Conservation (phyloP, 2,113 vertebrate species). For the Myxocyprinus asiaticus region DNA sequence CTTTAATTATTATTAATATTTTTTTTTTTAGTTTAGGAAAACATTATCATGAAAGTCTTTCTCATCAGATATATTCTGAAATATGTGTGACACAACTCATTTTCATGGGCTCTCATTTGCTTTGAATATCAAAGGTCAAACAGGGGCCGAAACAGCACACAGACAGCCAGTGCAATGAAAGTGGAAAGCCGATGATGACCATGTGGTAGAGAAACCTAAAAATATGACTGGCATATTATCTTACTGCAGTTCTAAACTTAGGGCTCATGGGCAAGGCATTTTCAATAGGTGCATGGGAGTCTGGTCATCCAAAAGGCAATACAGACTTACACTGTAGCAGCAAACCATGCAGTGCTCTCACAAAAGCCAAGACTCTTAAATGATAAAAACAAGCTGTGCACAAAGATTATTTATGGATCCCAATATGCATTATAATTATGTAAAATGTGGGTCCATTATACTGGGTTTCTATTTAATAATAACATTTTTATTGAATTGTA, state of each 20-base stretch:
- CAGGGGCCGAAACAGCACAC: neutral
- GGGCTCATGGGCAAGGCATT: slow-evolving; percentile 58
- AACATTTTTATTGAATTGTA: too few relatives aligned
- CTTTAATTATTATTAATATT: neutral
- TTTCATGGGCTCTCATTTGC: slow-evolving; percentile 30
- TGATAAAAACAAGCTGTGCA: too few relatives aligned
- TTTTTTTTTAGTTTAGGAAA: neutral
- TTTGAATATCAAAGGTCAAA: slow-evolving; percentile 55
- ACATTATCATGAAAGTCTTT: neutral
- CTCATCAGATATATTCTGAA: neutral
- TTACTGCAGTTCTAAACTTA: slow-evolving; percentile 65
- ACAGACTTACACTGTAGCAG: neutral
- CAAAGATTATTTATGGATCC: too few relatives aligned
- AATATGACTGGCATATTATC: slow-evolving; percentile 63
- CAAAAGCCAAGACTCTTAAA: neutral
- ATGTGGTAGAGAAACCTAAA: slow-evolving; percentile 50
- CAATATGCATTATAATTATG: too few relatives aligned
- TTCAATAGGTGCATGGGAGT: slow-evolving; percentile 41
- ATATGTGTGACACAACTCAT: neutral
- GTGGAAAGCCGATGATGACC: neutral
- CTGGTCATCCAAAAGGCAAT: slow-evolving; percentile 1
- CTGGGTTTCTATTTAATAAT: too few relatives aligned
- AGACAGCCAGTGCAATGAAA: slow-evolving; percentile 13
- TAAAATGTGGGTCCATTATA: too few relatives aligned
- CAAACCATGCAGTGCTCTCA: neutral